Percentiles rank a stretch among this genome's conserved stretches.
Evolutionary conservation across 1,140 invertebrate species (phyloP).

Genomic region (Neelides sp.): DNA sequence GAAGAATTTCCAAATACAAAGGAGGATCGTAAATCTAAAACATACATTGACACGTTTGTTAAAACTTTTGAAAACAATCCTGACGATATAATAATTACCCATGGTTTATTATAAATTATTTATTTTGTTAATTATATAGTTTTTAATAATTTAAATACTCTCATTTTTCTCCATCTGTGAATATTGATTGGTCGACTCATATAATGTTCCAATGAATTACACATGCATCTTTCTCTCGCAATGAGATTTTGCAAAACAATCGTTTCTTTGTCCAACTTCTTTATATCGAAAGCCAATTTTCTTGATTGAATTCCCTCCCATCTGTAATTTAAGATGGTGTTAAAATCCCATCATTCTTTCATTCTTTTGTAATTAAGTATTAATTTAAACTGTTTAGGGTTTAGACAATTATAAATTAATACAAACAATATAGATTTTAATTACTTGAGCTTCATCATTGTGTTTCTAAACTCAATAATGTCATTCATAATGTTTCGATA

Average conservation of each 20-base stretch:
- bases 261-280: conserved; percentile 19
- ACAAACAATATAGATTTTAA: neutral
- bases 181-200: conserved; percentile 24
- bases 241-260: conserved; percentile 23
- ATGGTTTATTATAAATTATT: no score
- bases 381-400: neutral
- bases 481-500: conserved; percentile 20
- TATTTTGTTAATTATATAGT: no score
- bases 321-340: neutral
- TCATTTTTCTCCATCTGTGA: conserved; percentile 26
- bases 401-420: conserved; percentile 1
- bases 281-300: neutral
- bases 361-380: no score
- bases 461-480: conserved; percentile 14
- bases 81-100: no score
- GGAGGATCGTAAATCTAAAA: no score
- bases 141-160: conserved; percentile 8
- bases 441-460: conserved; percentile 14
- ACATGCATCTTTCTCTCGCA: conserved; percentile 26
- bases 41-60: no score
- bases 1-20: no score
- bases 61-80: no score
- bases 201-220: conserved; percentile 15
- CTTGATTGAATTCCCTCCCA: conserved; percentile 4
- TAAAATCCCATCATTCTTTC: neutral